Evolutionary conservation across 2,888 invertebrate species (phyloP).

Genomic region (Drosophila phalerata): DNA sequence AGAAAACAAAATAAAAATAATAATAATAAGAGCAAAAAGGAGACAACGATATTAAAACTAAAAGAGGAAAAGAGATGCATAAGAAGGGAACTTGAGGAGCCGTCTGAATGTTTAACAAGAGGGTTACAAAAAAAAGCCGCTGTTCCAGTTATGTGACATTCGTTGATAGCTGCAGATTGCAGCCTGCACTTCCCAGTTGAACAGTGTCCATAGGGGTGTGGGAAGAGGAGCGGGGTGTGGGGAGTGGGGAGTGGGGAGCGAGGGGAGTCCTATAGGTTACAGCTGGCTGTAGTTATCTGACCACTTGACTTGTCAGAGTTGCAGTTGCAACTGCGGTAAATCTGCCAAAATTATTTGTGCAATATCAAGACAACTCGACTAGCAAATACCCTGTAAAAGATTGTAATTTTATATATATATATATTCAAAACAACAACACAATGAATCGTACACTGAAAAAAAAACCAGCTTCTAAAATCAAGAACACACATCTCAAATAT

Average conservation of each 20-base stretch:
- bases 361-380: not conserved
- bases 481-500: no score
- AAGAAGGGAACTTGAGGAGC: conserved; percentile 14
- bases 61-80: not conserved
- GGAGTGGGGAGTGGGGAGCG: not conserved
- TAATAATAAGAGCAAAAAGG: conserved; percentile 12
- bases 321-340: conserved; percentile 6
- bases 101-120: conserved; percentile 49
- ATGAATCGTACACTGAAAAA: no score
- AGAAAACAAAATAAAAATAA: not conserved
- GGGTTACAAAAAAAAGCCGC: conserved; percentile 41
- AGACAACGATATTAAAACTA: not conserved
- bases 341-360: conserved; percentile 1
- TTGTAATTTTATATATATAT: no score
- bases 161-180: conserved; percentile 41
- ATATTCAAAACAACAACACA: no score
- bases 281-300: conserved; percentile 15
- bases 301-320: not conserved
- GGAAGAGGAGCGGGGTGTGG: not conserved
- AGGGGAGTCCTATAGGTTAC: conserved; percentile 2
- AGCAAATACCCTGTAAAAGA: not conserved
- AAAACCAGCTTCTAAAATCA: no score
- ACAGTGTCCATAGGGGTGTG: no score
- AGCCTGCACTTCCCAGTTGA: conserved; percentile 11
- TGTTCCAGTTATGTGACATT: conserved; percentile 71